phyloP scores from a whole-genome alignment of 1,140 invertebrate species.

The Leguminivora glycinivorella region DNA sequence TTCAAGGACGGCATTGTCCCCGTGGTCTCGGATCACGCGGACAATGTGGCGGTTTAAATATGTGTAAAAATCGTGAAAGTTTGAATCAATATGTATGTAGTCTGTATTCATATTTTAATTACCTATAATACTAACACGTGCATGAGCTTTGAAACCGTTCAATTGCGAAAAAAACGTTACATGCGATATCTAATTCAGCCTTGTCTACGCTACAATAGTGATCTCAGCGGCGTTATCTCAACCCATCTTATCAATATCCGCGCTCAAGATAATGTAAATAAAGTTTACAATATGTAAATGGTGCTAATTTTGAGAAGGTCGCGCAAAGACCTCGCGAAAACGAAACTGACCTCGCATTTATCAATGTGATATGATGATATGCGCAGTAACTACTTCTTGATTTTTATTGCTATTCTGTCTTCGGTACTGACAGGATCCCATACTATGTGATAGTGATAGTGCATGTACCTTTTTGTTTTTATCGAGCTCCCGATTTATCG shows the following conservation, averaged over 20 bases:
- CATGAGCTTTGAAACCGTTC: no score
- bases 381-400: slow-evolving; percentile 61
- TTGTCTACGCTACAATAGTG: slow-evolving; percentile 37
- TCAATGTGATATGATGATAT: slow-evolving; percentile 66
- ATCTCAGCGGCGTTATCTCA: slow-evolving; percentile 58
- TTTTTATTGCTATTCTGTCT: slow-evolving; percentile 52
- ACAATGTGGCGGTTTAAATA: no score
- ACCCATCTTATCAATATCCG: slow-evolving; percentile 60
- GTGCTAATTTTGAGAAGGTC: slow-evolving; percentile 71
- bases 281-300: slow-evolving; percentile 65
- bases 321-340: slow-evolving; percentile 63
- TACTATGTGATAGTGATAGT: slow-evolving; percentile 9
- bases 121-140: no score
- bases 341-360: slow-evolving; percentile 66
- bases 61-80: no score
- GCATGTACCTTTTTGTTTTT: no score
- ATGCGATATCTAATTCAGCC: not conserved
- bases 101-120: no score
- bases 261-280: slow-evolving; percentile 61
- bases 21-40: no score
- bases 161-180: not conserved
- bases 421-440: slow-evolving; percentile 39
- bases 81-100: no score
- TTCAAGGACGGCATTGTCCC: no score
- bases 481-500: no score